These are phyloP conservation scores for Melipona quadrifasciata DNA, from an alignment of 1,140 invertebrate genomes.

Conservation along the genomic window DNA sequence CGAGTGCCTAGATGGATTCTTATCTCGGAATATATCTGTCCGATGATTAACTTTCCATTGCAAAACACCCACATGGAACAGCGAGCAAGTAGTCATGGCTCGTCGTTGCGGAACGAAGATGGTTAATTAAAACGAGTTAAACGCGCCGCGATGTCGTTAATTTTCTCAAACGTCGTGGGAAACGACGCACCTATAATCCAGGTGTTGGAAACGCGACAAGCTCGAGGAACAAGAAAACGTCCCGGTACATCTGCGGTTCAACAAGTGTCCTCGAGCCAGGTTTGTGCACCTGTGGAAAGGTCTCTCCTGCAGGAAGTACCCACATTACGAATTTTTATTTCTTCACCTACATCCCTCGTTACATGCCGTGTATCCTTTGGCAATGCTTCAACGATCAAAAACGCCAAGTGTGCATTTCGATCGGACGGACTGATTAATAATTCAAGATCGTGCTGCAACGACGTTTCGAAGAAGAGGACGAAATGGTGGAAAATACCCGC, in stretches of 20 bases:
- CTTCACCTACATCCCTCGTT: neutral
- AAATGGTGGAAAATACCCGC: too few species aligned
- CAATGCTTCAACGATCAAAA: neutral
- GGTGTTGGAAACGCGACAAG: slow-evolving; percentile 60
- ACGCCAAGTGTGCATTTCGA: neutral
- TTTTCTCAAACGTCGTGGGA: slow-evolving; percentile 60
- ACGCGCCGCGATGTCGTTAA: neutral
- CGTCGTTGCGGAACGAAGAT: slow-evolving; percentile 3
- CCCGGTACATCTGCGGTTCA: slow-evolving; percentile 65
- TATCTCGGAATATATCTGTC: neutral
- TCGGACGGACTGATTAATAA: neutral
- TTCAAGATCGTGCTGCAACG: neutral
- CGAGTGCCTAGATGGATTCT: too few species aligned
- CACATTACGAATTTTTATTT: slow-evolving; percentile 48
- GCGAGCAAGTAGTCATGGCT: neutral
- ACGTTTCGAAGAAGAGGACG: neutral
- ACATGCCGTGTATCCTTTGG: neutral
- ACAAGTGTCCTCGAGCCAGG: slow-evolving; percentile 61
- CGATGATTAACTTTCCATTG: slow-evolving; percentile 37
- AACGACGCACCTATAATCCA: slow-evolving; percentile 25
- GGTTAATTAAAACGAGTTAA: slow-evolving; percentile 15
- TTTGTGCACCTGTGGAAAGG: slow-evolving; percentile 65
- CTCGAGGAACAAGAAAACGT: slow-evolving; percentile 32
- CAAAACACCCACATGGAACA: slow-evolving; percentile 51
- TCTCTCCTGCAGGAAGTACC: slow-evolving; percentile 59